Percentiles rank a stretch among this genome's conserved stretches.
Evolutionary conservation across 2,113 vertebrate genomes (phyloP).

Genomic region (Cavia aperea): DNA sequence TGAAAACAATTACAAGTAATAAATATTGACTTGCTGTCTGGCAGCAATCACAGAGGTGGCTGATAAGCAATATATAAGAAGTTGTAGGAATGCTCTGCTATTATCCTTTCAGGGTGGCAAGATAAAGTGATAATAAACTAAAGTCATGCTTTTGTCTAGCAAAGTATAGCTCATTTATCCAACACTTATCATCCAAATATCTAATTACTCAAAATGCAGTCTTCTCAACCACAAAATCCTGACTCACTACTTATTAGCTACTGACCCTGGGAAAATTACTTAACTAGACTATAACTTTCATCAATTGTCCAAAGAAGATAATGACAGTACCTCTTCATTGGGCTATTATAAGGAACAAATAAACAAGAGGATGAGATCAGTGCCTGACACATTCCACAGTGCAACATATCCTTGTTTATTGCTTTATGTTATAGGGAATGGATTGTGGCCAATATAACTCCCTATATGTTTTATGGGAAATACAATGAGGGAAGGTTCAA

Average conservation of each 20-base stretch:
- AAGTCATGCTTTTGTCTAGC: not conserved
- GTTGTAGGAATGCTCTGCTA: not conserved
- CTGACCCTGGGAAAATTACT: not conserved
- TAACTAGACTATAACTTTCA: not conserved
- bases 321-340: not conserved
- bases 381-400: not conserved
- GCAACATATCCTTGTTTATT: not conserved
- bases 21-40: conserved; percentile 34
- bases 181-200: not conserved
- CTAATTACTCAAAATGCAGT: not conserved
- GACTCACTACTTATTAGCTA: not conserved
- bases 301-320: not conserved
- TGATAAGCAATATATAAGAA: conserved; percentile 19
- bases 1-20: conserved; percentile 23
- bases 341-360: not conserved
- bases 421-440: not conserved
- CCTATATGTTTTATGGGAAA: not conserved
- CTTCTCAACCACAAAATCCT: not conserved
- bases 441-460: not conserved
- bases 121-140: not conserved
- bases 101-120: not conserved
- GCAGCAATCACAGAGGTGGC: conserved; percentile 15
- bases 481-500: not conserved
- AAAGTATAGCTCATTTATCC: not conserved
- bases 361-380: not conserved